These are phyloP conservation scores for Ceratosolen fusciceps DNA, from an alignment of 1,140 invertebrate genomes.

Conservation along the genomic window DNA sequence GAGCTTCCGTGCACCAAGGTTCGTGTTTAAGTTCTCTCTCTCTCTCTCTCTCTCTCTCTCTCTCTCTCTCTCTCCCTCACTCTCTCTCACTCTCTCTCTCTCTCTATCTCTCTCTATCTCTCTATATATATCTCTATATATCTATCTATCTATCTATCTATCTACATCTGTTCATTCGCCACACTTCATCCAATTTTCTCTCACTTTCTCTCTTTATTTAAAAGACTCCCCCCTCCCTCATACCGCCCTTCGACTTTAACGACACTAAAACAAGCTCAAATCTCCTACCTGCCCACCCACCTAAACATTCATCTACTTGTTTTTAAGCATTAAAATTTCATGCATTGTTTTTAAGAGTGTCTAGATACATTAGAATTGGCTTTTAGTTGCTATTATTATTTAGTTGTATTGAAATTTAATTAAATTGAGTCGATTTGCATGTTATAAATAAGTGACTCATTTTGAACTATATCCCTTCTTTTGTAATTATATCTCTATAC, in stretches of 20 bases:
- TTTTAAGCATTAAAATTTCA: conserved; percentile 1
- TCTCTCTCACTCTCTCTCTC: neutral
- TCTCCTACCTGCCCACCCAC: too few relatives aligned
- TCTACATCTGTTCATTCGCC: neutral
- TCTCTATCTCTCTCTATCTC: neutral
- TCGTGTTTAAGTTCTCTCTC: conserved; percentile 64
- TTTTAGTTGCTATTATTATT: neutral
- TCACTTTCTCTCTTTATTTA: neutral
- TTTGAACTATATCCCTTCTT: neutral
- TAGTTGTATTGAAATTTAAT: neutral
- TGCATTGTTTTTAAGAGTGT: conserved; percentile 24
- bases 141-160: neutral
- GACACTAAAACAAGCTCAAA: neutral
- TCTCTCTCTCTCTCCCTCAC: neutral
- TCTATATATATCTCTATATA: neutral
- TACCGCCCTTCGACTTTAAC: neutral
- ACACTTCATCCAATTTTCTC: neutral
- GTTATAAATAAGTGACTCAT: neutral
- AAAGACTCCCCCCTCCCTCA: neutral
- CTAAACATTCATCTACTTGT: neutral
- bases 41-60: conserved; percentile 14
- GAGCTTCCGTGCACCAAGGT: conserved; percentile 73
- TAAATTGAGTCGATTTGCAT: neutral
- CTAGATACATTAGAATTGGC: conserved; percentile 1
- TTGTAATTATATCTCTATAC: neutral